Conservation (phyloP, 2,797 vertebrate genomes). For the Anableps anableps region DNA sequence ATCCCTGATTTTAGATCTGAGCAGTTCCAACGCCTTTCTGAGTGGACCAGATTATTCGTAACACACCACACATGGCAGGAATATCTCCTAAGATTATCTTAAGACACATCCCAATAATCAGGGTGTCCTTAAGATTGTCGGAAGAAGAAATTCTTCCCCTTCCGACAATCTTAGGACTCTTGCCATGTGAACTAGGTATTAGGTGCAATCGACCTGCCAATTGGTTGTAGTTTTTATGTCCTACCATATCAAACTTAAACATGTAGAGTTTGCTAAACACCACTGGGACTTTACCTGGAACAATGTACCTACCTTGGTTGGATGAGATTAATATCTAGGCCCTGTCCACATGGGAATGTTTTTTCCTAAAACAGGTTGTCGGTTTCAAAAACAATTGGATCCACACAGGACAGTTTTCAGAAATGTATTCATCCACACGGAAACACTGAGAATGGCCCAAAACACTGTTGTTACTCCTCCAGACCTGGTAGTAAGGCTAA, state of each 20-base stretch:
- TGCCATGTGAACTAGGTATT: background rate
- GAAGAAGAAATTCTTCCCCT: background rate
- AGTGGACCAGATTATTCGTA: background rate
- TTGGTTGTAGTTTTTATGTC: background rate
- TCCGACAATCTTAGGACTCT: background rate
- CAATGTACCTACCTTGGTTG: background rate
- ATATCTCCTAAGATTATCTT: background rate
- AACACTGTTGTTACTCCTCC: background rate
- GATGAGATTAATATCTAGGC: background rate
- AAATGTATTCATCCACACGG: background rate
- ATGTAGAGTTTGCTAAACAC: background rate
- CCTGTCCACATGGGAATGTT: background rate
- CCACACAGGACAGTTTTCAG: background rate
- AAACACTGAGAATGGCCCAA: background rate
- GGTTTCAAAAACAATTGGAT: background rate
- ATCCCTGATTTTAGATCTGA: background rate
- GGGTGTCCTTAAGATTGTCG: background rate
- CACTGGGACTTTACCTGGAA: background rate
- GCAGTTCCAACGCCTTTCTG: background rate
- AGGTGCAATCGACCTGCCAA: background rate
- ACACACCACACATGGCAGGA: background rate
- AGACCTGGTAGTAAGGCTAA: background rate
- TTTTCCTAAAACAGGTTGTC: background rate
- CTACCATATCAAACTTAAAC: background rate
- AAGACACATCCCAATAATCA: background rate